A percentile compares a stretch with the other conserved stretches of the same genome.
These are phyloP conservation scores for honey bee (Apis mellifera) DNA, from an alignment of 1,140 invertebrate genomes.

Conservation along the genomic window Amel_HAv3.1 CM009941.2:14479501-14480000, in stretches of 20 bases:
- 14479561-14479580: background rate
- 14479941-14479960: constrained; percentile 74
- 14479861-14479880: constrained; percentile 25
- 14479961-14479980: constrained; percentile 76
- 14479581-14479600: background rate
- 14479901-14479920: background rate
- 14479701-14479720: too few species aligned
- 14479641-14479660: background rate
- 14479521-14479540: too few species aligned
- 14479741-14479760: constrained; percentile 49
- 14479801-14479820: constrained; percentile 40
- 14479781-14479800: constrained; percentile 43
- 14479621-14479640: background rate
- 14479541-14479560: background rate
- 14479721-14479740: constrained; percentile 21
- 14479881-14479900: constrained; percentile 35
- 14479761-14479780: constrained; percentile 54
- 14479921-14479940: constrained; percentile 72
- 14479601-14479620: background rate
- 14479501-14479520: background rate
- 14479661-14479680: background rate
- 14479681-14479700: background rate
- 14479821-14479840: constrained; percentile 49
- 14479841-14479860: constrained; percentile 35
- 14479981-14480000: constrained; percentile 73